phyloP scores from a whole-genome alignment of 1,140 invertebrate genomes.

The Helicoverpa armigera region DNA sequence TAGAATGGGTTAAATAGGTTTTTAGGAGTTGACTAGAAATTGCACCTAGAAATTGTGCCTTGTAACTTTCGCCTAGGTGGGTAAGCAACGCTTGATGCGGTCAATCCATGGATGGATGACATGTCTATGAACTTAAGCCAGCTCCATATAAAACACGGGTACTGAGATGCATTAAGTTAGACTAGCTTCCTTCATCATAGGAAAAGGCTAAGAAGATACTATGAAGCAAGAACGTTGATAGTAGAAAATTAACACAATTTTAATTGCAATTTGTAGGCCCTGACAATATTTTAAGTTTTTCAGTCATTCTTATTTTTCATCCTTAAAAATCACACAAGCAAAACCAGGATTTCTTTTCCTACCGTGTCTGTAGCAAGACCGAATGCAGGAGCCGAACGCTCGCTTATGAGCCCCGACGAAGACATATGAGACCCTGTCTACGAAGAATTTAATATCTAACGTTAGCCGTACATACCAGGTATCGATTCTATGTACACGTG shows the following conservation, averaged over 20 bases:
- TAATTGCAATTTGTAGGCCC: too few species aligned
- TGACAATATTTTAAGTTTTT: too few species aligned
- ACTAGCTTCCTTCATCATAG: too few species aligned
- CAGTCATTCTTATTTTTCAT: not conserved
- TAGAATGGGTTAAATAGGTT: not conserved
- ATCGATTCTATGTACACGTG: slow-evolving; percentile 15
- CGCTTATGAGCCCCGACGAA: slow-evolving; percentile 35
- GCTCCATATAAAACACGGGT: too few species aligned
- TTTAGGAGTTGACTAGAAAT: not conserved
- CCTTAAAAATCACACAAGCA: not conserved
- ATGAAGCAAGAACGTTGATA: too few species aligned
- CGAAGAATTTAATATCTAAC: slow-evolving; percentile 60
- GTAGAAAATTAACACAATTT: too few species aligned
- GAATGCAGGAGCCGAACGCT: slow-evolving; percentile 8
- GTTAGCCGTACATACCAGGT: slow-evolving; percentile 38
- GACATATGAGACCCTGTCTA: slow-evolving; percentile 55
- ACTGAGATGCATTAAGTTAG: too few species aligned
- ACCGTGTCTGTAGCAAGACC: not conserved
- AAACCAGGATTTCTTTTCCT: not conserved
- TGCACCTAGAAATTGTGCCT: not conserved
- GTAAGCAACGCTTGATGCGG: too few species aligned
- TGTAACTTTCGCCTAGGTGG: too few species aligned
- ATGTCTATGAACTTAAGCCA: too few species aligned
- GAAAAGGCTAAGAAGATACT: too few species aligned
- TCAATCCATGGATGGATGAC: too few species aligned